Evolutionary conservation across 2,797 vertebrate species (phyloP).

Genomic region (Oreochromis grahami): DNA sequence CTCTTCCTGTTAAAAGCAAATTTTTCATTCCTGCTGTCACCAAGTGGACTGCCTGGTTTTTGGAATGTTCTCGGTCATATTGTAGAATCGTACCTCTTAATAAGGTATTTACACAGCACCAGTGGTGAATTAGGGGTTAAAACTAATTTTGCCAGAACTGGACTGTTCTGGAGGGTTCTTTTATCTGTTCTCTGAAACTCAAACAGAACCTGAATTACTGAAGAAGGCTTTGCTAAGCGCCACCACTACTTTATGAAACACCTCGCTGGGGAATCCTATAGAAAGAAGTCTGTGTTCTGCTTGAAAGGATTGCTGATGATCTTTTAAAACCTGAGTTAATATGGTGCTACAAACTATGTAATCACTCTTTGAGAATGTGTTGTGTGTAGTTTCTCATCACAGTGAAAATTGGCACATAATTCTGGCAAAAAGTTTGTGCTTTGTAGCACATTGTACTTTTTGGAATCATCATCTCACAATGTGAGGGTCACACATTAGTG

Average conservation of each 20-base stretch:
- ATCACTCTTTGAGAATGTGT: slow-evolving; percentile 1
- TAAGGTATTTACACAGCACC: neutral
- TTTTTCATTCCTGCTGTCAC: neutral
- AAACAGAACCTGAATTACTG: neutral
- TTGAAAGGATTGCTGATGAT: slow-evolving; percentile 20
- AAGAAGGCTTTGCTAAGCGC: neutral
- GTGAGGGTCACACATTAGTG: slow-evolving; percentile 32
- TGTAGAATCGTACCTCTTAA: neutral
- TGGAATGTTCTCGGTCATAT: neutral
- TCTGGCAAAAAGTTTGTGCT: slow-evolving; percentile 44
- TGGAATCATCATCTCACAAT: neutral
- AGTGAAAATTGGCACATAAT: slow-evolving; percentile 45
- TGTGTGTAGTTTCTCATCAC: slow-evolving; percentile 38
- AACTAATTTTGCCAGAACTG: neutral
- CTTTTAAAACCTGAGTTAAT: slow-evolving; percentile 54
- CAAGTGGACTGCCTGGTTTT: neutral
- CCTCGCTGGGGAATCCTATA: neutral
- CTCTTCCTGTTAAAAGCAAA: neutral
- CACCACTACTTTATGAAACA: neutral
- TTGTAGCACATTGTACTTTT: slow-evolving; percentile 29
- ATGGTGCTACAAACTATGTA: slow-evolving; percentile 12
- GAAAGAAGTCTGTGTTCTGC: neutral
- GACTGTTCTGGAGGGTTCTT: neutral
- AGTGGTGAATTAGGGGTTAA: neutral
- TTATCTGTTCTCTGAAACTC: neutral